Evolutionary conservation across 2,888 invertebrate species (phyloP).

Genomic region (Halocaridina rubra): DNA sequence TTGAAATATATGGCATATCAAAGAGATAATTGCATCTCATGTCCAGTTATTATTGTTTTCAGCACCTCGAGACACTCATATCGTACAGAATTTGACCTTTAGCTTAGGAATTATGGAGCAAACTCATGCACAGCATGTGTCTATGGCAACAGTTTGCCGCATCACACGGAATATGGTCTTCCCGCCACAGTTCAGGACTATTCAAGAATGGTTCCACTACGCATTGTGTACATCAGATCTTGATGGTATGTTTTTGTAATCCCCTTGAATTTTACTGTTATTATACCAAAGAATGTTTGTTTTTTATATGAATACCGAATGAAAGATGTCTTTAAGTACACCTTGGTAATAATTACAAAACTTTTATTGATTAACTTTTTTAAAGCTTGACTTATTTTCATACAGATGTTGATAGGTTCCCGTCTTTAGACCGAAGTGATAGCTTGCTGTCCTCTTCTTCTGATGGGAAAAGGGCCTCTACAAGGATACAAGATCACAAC

Average conservation of each 20-base stretch:
- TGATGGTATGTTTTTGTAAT: constrained; percentile 72
- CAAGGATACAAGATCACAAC: constrained; percentile 80
- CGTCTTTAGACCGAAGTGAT: constrained; percentile 78
- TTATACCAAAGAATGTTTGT: too few species aligned
- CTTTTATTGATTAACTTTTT: constrained; percentile 12
- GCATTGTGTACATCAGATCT: constrained; percentile 95
- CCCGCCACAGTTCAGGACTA: constrained; percentile 93
- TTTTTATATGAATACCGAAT: too few species aligned
- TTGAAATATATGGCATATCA: too few species aligned
- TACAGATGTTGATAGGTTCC: constrained; percentile 82
- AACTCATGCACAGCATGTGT: constrained; percentile 80
- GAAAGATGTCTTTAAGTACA: too few species aligned
- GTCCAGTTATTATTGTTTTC: too few species aligned
- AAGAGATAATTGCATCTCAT: too few species aligned
- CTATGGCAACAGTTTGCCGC: constrained; percentile 94
- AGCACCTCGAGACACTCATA: constrained; percentile 69
- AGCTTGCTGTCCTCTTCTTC: constrained; percentile 56
- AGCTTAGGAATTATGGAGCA: constrained; percentile 79
- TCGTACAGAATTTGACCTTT: constrained; percentile 91
- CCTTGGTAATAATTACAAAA: too few species aligned
- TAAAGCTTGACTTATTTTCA: constrained; percentile 7
- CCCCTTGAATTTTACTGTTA: too few species aligned
- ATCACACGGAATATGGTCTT: constrained; percentile 91
- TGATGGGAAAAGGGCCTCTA: constrained; percentile 65
- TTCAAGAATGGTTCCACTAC: constrained; percentile 97